Evolutionary conservation across 2,888 invertebrate species (phyloP).

Genomic region (Parnassius glacialis): DNA sequence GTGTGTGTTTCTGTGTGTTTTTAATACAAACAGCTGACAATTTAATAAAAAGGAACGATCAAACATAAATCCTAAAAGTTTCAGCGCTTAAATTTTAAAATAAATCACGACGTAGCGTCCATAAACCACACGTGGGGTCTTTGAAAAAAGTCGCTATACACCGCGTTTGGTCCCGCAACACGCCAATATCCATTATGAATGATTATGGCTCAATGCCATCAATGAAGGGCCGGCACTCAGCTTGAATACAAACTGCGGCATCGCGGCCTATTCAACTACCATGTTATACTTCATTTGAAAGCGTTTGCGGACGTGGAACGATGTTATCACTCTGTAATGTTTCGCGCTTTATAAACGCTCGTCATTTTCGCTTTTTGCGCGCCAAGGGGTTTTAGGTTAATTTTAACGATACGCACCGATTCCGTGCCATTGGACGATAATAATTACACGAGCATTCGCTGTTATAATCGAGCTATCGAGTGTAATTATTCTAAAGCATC

Average conservation of each 20-base stretch:
- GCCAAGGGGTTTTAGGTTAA: conserved; percentile 30
- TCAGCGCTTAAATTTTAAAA: conserved; percentile 17
- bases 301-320: conserved; percentile 45
- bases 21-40: no score
- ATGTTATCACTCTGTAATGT: conserved; percentile 56
- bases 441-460: conserved; percentile 6
- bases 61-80: background rate
- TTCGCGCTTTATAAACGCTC: conserved; percentile 41
- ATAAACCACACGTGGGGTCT: conserved; percentile 38
- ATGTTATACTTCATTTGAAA: conserved; percentile 60
- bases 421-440: conserved; percentile 15
- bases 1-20: no score
- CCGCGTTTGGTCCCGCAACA: conserved; percentile 25
- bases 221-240: conserved; percentile 46
- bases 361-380: conserved; percentile 32
- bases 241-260: conserved; percentile 66
- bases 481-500: no score
- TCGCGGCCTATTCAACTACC: conserved; percentile 46
- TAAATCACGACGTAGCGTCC: conserved; percentile 35
- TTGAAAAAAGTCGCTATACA: conserved; percentile 24
- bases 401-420: conserved; percentile 19
- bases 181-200: conserved; percentile 54
- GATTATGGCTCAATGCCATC: conserved; percentile 54
- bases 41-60: no score
- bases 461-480: conserved; percentile 1